A percentile compares a stretch with the other conserved stretches of the same genome.
phyloP scores from a whole-genome alignment of 2,113 vertebrate genomes.

The Onychorhynchus coronatus region DNA sequence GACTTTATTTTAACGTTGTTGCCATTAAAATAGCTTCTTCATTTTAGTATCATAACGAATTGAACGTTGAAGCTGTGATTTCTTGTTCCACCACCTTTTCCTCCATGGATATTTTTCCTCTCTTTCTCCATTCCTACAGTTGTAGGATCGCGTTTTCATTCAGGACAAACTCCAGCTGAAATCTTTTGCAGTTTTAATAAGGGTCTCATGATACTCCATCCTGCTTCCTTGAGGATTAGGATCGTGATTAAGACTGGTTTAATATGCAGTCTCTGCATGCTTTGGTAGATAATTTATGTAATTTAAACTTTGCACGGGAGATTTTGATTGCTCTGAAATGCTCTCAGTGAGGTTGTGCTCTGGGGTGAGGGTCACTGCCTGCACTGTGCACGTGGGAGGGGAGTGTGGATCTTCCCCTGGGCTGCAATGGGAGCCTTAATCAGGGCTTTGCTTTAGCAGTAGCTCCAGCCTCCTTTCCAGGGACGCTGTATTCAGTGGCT shows the following conservation, averaged over 20 bases:
- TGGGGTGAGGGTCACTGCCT: background rate
- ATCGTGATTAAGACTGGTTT: constrained; percentile 11
- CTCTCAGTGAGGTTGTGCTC: background rate
- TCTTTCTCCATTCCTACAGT: background rate
- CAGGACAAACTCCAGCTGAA: background rate
- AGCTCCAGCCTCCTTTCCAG: background rate
- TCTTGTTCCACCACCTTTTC: background rate
- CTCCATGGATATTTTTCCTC: background rate
- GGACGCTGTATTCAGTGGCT: background rate
- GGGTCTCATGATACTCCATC: background rate
- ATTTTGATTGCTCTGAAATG: background rate
- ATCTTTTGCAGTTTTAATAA: background rate
- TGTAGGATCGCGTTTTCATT: background rate
- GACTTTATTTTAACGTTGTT: accelerated
- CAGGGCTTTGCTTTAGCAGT: background rate
- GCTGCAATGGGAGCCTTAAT: background rate
- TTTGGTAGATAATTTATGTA: constrained; percentile 9
- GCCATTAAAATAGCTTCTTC: background rate
- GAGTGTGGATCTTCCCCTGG: background rate
- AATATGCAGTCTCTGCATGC: background rate
- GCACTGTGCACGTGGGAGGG: accelerated
- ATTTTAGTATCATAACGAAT: background rate
- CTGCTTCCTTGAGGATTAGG: constrained; percentile 26
- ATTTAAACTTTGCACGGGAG: background rate
- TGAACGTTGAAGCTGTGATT: background rate